phyloP scores from a whole-genome alignment of 2,113 vertebrate species.

The Erinaceus europaeus region DNA sequence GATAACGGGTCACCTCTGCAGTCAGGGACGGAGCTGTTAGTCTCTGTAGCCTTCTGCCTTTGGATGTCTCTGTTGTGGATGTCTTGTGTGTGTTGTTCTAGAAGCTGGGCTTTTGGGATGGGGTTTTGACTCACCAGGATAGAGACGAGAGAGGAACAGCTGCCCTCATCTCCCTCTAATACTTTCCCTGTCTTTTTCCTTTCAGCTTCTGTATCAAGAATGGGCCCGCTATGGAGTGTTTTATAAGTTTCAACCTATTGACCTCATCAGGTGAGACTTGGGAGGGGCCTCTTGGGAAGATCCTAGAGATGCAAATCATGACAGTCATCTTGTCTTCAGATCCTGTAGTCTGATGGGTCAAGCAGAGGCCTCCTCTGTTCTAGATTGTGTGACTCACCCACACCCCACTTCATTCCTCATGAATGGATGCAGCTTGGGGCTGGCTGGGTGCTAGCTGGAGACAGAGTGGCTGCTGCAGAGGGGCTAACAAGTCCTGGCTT shows the following conservation, averaged over 20 bases:
- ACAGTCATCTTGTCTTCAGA: not conserved
- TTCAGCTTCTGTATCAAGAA: constrained; percentile 93
- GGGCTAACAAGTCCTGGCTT: not conserved
- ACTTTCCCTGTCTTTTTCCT: not conserved
- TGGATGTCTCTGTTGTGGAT: not conserved
- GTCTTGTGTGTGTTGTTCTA: not conserved
- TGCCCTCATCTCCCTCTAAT: not conserved
- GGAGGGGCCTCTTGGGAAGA: not conserved
- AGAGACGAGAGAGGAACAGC: not conserved
- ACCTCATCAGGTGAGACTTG: constrained; percentile 92
- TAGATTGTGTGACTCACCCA: not conserved
- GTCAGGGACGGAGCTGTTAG: not conserved
- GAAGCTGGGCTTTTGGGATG: not conserved
- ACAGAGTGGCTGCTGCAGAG: fast-evolving
- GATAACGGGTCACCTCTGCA: not conserved
- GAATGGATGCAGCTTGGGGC: not conserved
- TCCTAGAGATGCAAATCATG: not conserved
- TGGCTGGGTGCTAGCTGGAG: not conserved
- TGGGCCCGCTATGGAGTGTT: constrained; percentile 97
- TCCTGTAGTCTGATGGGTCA: not conserved
- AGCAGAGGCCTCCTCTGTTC: not conserved
- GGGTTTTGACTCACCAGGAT: not conserved
- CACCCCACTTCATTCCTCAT: not conserved
- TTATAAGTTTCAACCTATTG: constrained; percentile 96
- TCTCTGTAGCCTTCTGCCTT: not conserved